These are phyloP conservation scores for Drosophila kanekoi DNA, from an alignment of 2,888 invertebrate genomes.

Conservation along the genomic window DNA sequence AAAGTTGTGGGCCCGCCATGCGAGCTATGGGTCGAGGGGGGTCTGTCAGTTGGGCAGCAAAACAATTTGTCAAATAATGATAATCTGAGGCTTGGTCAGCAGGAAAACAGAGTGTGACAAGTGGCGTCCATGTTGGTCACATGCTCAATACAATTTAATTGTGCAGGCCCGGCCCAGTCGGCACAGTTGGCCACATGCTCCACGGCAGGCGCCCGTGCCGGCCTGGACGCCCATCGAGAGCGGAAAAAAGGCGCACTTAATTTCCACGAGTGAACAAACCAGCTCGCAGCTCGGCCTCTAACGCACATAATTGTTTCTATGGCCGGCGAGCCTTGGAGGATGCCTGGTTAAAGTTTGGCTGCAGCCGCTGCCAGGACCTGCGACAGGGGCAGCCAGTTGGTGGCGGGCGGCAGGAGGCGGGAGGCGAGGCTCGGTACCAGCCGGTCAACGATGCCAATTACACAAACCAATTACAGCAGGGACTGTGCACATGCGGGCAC, in stretches of 20 bases:
- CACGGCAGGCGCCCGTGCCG: not conserved
- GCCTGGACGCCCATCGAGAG: not conserved
- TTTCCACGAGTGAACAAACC: constrained; percentile 67
- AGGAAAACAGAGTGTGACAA: constrained; percentile 32
- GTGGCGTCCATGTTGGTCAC: constrained; percentile 45
- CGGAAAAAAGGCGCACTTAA: constrained; percentile 70
- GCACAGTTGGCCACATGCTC: constrained; percentile 3
- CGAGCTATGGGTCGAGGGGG: constrained; percentile 1
- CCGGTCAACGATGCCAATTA: constrained; percentile 78
- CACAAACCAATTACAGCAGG: constrained; percentile 78
- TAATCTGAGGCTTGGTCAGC: constrained; percentile 66
- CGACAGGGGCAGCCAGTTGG: not conserved
- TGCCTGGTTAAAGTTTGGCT: constrained; percentile 14
- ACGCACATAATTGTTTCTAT: constrained; percentile 79
- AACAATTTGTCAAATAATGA: constrained; percentile 78
- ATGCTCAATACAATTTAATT: constrained; percentile 68
- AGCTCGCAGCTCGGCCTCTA: constrained; percentile 44
- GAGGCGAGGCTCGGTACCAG: constrained; percentile 57
- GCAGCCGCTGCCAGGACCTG: constrained; percentile 6
- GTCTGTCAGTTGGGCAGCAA: constrained; percentile 32
- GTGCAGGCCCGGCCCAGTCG: constrained; percentile 23
- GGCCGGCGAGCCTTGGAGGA: constrained; percentile 14
- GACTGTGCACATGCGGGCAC: constrained; percentile 66
- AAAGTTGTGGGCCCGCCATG: not conserved
- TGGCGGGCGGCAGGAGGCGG: not conserved